Percentiles rank a stretch among this genome's conserved stretches.
Evolutionary conservation across 2,113 vertebrate genomes (phyloP).

Genomic region (Lophochroa leadbeateri): DNA sequence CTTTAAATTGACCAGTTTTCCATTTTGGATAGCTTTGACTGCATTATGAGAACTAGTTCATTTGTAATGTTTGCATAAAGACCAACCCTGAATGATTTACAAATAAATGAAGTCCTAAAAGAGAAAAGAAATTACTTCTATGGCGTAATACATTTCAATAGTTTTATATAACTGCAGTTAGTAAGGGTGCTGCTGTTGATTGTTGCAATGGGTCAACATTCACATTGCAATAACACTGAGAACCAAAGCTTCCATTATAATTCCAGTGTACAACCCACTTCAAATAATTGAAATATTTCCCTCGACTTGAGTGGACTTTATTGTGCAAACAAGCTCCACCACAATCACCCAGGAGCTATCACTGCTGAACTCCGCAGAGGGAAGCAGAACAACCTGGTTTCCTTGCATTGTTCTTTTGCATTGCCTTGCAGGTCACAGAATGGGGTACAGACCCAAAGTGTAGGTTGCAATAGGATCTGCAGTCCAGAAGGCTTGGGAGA

Average conservation of each 20-base stretch:
- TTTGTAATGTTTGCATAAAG: background rate
- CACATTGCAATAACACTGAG: background rate
- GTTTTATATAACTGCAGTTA: constrained; percentile 2
- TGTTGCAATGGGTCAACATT: background rate
- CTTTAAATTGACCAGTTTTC: background rate
- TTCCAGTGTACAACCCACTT: background rate
- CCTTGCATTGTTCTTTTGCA: background rate
- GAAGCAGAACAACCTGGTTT: background rate
- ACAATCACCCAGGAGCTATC: background rate
- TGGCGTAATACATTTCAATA: background rate
- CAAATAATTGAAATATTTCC: constrained; percentile 26
- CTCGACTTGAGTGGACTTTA: background rate
- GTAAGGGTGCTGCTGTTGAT: background rate
- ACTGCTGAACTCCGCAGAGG: background rate
- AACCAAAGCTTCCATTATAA: background rate
- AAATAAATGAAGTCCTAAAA: background rate
- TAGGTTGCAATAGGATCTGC: background rate
- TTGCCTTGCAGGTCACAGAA: background rate
- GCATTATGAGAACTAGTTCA: background rate
- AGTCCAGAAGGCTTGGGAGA: background rate
- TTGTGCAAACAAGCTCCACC: background rate
- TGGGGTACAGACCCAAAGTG: background rate
- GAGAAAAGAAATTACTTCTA: background rate
- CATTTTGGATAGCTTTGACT: background rate
- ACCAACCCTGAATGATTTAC: background rate